Conservation (phyloP, 2,113 vertebrate species). For the Phrynosoma platyrhinos region DNA sequence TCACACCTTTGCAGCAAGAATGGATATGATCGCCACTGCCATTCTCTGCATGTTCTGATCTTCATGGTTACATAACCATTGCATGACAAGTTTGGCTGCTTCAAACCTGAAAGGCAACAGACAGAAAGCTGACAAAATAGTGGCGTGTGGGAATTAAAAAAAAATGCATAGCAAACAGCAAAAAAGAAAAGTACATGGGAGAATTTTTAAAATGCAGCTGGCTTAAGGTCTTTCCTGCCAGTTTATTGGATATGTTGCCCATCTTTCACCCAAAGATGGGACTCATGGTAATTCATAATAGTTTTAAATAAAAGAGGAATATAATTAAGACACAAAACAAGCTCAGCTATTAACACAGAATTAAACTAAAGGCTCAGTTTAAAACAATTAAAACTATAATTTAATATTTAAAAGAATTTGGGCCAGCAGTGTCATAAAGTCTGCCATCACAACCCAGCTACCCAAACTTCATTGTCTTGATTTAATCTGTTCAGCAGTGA, state of each 20-base stretch:
- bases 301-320: not conserved
- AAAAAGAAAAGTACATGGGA: not conserved
- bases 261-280: not conserved
- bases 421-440: not conserved
- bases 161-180: not conserved
- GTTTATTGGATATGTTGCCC: not conserved
- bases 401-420: not conserved
- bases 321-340: too few relatives aligned
- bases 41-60: slow-evolving; percentile 99
- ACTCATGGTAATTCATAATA: too few relatives aligned
- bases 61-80: slow-evolving; percentile 99
- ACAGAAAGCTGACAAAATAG: not conserved
- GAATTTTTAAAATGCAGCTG: not conserved
- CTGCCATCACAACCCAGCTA: too few relatives aligned
- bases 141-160: not conserved
- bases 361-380: too few relatives aligned
- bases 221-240: not conserved
- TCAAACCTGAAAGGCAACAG: slow-evolving; percentile 87
- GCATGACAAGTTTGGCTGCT: slow-evolving; percentile 98
- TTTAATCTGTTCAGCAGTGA: not conserved
- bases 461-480: not conserved
- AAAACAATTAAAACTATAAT: too few relatives aligned
- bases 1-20: slow-evolving; percentile 95
- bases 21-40: slow-evolving; percentile 99
- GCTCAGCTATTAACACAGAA: too few relatives aligned